Base-by-base conservation (phyloP, 2,888 invertebrate genomes). In the Drosophila silvestris region DNA sequence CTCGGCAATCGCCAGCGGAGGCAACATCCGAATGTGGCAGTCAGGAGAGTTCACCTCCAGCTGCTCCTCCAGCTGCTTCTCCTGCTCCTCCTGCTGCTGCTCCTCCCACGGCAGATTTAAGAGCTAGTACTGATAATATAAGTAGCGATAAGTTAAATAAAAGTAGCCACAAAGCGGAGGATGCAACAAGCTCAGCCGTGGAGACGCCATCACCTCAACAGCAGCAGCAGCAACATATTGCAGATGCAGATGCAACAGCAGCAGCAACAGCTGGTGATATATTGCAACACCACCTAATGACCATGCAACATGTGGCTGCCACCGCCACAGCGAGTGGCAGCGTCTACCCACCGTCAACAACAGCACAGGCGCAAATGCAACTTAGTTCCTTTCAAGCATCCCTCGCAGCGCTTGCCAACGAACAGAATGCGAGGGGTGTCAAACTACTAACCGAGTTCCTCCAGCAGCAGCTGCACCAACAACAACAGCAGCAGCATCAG, bases 371-470 rank as follows among this genome's bases (percentile, higher is more conserved):
- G 54, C 76, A 80, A 22, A 53, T 74, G 57, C 82, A 84, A 74
- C 69, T 92, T 10, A 91, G 85, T 81, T 91, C 93, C 68, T 89
- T 93, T 71, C 93, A 93, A 35, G 91, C 93, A 57, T 92, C 93
- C 52, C 76, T 93, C 54, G 87, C 91, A 39, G 86, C 90, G 6
- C 72, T 92, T 35, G 87, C 91, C 6, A 82, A 74, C 35, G 83
- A 83, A 51, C 80, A 81, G 32, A 90, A 78, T 58, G 90, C 77
- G 47, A 90, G 85, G 73, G 88, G 86, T 70, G 92, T 91, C n/a
- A 92, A 93, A 59, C 74, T 93, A 62, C 87, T 93, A 35, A 92
- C 92, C 44, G 93, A 93, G 62, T 93, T 93, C 57, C 82, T 93
- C 12, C 93, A 93, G 78, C 93, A 93, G 68, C 93, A 93, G 71